phyloP scores from a whole-genome alignment of 2,113 vertebrate genomes.

The Donacobius atricapilla region DNA sequence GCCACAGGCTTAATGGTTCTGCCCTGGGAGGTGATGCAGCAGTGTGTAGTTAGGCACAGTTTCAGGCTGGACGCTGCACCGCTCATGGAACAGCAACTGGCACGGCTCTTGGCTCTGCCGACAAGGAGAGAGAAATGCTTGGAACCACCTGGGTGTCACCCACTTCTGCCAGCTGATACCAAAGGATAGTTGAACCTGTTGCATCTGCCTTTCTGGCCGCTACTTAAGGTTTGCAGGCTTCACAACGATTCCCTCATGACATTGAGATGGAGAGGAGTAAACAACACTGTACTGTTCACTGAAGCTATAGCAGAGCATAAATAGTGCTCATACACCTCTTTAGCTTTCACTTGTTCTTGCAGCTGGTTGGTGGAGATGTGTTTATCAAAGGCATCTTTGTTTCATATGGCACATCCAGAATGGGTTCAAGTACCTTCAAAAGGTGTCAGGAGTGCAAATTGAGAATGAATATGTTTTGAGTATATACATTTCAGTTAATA shows the following conservation, averaged over 20 bases:
- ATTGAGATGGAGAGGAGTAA: not conserved
- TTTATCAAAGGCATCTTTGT: not conserved
- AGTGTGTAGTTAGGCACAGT: fast-evolving
- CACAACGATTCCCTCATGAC: not conserved
- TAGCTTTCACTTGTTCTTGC: not conserved
- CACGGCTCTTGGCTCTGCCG: fast-evolving
- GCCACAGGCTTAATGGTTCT: fast-evolving
- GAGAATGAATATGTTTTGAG: not conserved
- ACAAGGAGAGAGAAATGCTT: not conserved
- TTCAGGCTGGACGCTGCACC: fast-evolving
- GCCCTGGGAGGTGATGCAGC: fast-evolving
- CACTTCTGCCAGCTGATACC: not conserved
- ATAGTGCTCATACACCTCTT: not conserved
- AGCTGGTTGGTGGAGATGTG: not conserved
- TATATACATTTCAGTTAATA: not conserved
- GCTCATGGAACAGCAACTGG: fast-evolving
- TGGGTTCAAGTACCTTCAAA: not conserved
- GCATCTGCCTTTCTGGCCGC: not conserved
- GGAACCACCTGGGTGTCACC: too few species aligned
- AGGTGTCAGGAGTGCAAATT: not conserved
- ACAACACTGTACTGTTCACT: not conserved
- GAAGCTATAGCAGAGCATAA: not conserved
- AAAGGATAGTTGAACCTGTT: not conserved
- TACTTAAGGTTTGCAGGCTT: not conserved
- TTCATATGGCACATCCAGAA: not conserved